Evolutionary conservation across 2,113 vertebrate genomes (phyloP).

Genomic region (Mustela lutreola): DNA sequence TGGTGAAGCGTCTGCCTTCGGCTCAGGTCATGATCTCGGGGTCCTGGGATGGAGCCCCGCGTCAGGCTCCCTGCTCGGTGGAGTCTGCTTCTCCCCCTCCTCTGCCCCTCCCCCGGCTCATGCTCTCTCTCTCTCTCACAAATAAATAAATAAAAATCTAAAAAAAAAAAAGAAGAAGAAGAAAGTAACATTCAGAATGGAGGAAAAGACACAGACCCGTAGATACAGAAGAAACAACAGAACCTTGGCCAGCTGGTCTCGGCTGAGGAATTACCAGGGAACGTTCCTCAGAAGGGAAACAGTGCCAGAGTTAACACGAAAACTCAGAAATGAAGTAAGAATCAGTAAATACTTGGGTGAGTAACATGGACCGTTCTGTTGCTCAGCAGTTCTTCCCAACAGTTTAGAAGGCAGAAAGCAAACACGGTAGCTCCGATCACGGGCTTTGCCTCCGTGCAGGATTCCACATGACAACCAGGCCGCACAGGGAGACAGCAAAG

Average conservation of each 20-base stretch:
- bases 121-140: no score
- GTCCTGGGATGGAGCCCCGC: no score
- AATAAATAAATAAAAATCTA: no score
- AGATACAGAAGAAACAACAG: neutral
- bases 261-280: neutral
- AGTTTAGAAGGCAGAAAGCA: neutral
- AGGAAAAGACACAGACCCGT: neutral
- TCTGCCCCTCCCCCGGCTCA: no score
- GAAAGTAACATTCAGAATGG: neutral
- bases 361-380: neutral
- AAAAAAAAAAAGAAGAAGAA: no score
- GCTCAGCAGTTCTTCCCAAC: neutral
- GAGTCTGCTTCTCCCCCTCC: no score
- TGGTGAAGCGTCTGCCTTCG: no score
- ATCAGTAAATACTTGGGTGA: neutral
- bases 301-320: neutral
- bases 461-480: fast-evolving
- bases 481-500: fast-evolving
- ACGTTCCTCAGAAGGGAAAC: neutral
- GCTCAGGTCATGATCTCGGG: no score
- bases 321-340: no score
- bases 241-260: neutral
- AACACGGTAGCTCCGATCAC: neutral
- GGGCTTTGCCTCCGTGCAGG: fast-evolving
- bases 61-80: no score